These are phyloP conservation scores for Calephelis virginiensis DNA, from an alignment of 1,140 invertebrate genomes.

Conservation along the genomic window DNA sequence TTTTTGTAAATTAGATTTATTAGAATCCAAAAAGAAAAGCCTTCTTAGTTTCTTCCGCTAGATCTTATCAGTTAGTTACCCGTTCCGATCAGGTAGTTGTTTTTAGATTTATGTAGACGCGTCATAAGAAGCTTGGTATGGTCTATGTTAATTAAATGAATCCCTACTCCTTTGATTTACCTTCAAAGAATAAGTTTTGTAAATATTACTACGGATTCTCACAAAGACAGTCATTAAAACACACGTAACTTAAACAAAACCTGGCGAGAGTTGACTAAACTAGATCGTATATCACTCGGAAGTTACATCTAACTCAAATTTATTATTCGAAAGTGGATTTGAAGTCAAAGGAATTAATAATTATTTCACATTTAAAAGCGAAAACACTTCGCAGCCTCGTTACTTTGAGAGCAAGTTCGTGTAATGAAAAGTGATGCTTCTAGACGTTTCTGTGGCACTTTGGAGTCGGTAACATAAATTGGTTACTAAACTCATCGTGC, in stretches of 20 bases:
- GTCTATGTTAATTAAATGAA: too few relatives aligned
- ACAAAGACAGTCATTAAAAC: too few relatives aligned
- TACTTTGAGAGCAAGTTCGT: conserved; percentile 7
- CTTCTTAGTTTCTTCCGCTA: too few relatives aligned
- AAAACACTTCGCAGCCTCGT: conserved; percentile 1
- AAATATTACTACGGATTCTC: too few relatives aligned
- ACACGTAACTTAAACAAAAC: background rate
- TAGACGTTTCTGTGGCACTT: background rate
- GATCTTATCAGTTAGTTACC: too few relatives aligned
- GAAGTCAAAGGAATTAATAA: conserved; percentile 9
- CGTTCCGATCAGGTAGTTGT: too few relatives aligned
- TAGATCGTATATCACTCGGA: background rate
- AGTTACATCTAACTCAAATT: conserved; percentile 9
- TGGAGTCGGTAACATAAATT: background rate
- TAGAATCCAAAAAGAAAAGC: too few relatives aligned
- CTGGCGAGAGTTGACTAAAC: background rate
- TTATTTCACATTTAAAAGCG: conserved; percentile 12
- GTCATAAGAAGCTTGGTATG: too few relatives aligned
- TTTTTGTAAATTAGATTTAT: too few relatives aligned
- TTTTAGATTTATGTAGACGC: too few relatives aligned
- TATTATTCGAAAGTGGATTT: conserved; percentile 6
- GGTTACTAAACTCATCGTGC: background rate
- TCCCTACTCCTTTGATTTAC: too few relatives aligned
- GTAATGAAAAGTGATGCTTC: conserved; percentile 15
- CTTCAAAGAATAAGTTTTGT: too few relatives aligned